These are phyloP conservation scores for Uropetala carovei DNA, from an alignment of 2,888 invertebrate species.

Conservation along the genomic window DNA sequence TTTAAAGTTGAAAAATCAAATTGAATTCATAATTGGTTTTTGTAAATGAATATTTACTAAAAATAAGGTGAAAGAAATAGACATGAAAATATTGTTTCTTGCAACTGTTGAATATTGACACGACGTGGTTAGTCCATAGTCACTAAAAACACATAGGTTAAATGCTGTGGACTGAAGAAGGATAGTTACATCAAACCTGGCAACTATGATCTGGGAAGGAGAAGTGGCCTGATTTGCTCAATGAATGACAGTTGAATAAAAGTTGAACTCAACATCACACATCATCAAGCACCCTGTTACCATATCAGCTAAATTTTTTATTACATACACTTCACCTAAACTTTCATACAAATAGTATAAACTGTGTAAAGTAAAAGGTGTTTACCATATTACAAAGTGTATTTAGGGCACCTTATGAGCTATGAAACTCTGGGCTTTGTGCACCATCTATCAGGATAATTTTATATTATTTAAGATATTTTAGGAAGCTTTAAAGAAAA, in stretches of 20 bases:
- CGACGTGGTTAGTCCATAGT: too few relatives aligned
- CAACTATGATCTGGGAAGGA: background rate
- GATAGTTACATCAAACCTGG: too few relatives aligned
- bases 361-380: slow-evolving; percentile 2
- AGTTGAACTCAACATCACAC: background rate
- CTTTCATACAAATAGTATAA: slow-evolving; percentile 24
- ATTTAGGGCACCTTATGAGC: background rate
- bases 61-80: too few relatives aligned
- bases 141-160: too few relatives aligned
- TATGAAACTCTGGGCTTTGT: slow-evolving; percentile 5
- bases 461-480: background rate
- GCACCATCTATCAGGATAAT: background rate
- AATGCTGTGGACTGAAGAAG: too few relatives aligned
- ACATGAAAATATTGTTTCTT: too few relatives aligned
- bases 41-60: too few relatives aligned
- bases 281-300: slow-evolving; percentile 21
- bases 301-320: background rate
- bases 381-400: background rate
- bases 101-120: too few relatives aligned
- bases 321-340: background rate
- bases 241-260: background rate
- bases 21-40: too few relatives aligned
- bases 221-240: slow-evolving; percentile 8
- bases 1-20: too few relatives aligned
- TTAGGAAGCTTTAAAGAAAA: too few relatives aligned